These are phyloP conservation scores for Galeopterus variegatus DNA, from an alignment of 2,113 vertebrate species.

Conservation along the genomic window DNA sequence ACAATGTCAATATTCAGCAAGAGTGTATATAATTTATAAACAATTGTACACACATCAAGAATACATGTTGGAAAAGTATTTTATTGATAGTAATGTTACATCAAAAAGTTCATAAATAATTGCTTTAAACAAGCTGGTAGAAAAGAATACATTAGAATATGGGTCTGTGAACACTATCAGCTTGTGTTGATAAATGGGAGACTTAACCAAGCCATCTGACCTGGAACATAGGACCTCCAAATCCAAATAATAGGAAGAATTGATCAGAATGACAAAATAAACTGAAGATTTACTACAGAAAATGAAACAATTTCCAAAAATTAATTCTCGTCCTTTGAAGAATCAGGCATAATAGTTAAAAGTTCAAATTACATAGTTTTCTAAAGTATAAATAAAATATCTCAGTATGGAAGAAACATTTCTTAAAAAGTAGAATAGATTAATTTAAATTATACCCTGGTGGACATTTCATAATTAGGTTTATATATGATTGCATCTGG, in stretches of 20 bases:
- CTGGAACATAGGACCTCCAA: not conserved
- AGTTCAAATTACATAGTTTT: constrained; percentile 84
- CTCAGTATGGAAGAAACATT: constrained; percentile 87
- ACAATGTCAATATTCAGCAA: constrained; percentile 18
- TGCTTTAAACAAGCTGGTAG: not conserved
- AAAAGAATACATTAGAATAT: not conserved
- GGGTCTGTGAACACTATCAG: not conserved
- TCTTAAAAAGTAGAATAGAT: constrained; percentile 84
- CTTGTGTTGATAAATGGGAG: not conserved
- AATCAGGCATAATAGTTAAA: constrained; percentile 83
- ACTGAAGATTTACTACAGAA: not conserved
- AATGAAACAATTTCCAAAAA: constrained; percentile 57
- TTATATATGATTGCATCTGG: constrained; percentile 91
- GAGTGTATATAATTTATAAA: not conserved
- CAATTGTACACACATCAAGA: not conserved
- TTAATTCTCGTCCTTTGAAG: constrained; percentile 77
- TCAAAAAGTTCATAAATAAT: constrained; percentile 50
- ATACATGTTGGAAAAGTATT: not conserved
- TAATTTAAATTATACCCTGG: constrained; percentile 89
- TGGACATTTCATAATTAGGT: constrained; percentile 90
- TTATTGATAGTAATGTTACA: not conserved
- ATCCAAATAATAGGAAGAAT: constrained; percentile 17
- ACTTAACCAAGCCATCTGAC: not conserved
- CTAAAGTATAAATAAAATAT: constrained; percentile 86
- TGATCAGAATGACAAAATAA: constrained; percentile 40